A percentile compares a stretch with the other conserved stretches of the same genome.
These are phyloP conservation scores for Odontocerum albicorne DNA, from an alignment of 2,888 invertebrate genomes.

Conservation along the genomic window DNA sequence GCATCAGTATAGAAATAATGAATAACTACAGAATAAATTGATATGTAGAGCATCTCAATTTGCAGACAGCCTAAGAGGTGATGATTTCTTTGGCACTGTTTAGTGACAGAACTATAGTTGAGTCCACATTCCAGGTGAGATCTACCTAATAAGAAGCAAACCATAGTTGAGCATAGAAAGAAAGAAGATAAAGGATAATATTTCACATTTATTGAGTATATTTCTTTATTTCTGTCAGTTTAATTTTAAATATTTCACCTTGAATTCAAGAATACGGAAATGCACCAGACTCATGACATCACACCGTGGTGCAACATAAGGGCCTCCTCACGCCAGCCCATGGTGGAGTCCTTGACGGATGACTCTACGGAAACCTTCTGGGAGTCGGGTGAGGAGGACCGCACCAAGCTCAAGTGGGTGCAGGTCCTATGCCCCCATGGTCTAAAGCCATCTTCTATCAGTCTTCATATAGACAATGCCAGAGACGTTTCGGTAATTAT, in stretches of 20 bases:
- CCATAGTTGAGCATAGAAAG: no score
- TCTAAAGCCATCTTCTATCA: conserved; percentile 67
- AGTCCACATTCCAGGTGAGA: no score
- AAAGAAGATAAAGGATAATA: not conserved
- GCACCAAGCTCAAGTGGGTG: conserved; percentile 87
- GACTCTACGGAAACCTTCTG: conserved; percentile 97
- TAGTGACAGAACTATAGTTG: no score
- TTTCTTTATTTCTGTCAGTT: not conserved
- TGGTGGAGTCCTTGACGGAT: conserved; percentile 91
- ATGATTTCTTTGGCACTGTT: no score
- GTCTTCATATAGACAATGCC: conserved; percentile 93
- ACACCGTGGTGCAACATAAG: conserved; percentile 77
- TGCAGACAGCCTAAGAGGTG: no score
- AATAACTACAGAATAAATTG: no score
- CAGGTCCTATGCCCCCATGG: conserved; percentile 67
- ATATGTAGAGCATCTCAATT: no score
- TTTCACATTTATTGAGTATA: not conserved
- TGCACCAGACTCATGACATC: conserved; percentile 73
- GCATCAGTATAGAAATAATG: no score
- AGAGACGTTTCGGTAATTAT: conserved; percentile 79
- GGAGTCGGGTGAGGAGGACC: conserved; percentile 98
- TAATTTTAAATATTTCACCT: not conserved
- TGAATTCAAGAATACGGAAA: no score
- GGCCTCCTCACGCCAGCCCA: conserved; percentile 91
- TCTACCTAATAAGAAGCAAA: no score